A percentile compares a stretch with the other conserved stretches of the same genome.
Evolutionary conservation across 2,888 invertebrate genomes (phyloP).

Genomic region (Acleris cristana): DNA sequence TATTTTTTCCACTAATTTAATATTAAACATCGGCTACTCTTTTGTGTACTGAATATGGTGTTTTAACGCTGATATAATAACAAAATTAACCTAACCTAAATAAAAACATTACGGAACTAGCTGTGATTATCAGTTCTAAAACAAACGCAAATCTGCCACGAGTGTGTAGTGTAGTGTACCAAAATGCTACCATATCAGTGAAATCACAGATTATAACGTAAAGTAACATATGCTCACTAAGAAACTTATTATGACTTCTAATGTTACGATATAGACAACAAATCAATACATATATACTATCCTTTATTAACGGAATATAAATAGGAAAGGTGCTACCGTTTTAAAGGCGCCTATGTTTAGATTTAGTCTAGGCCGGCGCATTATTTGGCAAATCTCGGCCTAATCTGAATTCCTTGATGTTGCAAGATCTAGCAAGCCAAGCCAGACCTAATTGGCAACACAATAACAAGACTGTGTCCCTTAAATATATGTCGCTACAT

Average conservation of each 20-base stretch:
- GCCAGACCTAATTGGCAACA: constrained; percentile 37
- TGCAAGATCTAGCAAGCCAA: too few species aligned
- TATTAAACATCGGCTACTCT: constrained; percentile 74
- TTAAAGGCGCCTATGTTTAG: constrained; percentile 19
- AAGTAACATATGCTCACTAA: constrained; percentile 43
- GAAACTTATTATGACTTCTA: constrained; percentile 38
- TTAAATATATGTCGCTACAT: constrained; percentile 76
- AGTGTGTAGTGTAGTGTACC: constrained; percentile 31
- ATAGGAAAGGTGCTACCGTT: constrained; percentile 27
- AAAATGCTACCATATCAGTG: constrained; percentile 39
- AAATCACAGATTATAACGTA: constrained; percentile 39
- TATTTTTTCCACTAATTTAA: constrained; percentile 74
- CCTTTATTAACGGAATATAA: constrained; percentile 5
- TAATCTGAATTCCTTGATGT: neutral
- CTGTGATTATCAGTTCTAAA: constrained; percentile 16
- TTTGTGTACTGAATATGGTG: constrained; percentile 71
- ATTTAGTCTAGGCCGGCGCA: constrained; percentile 12
- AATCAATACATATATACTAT: constrained; percentile 1
- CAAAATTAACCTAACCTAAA: constrained; percentile 32
- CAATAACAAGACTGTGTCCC: constrained; percentile 57
- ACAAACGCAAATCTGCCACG: constrained; percentile 21
- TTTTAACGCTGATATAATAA: constrained; percentile 30
- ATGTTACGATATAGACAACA: constrained; percentile 14
- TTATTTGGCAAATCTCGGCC: constrained; percentile 4
- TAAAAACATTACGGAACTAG: constrained; percentile 21